Base-by-base conservation (phyloP, 2,113 vertebrate species). In the Lepus timidus region DNA sequence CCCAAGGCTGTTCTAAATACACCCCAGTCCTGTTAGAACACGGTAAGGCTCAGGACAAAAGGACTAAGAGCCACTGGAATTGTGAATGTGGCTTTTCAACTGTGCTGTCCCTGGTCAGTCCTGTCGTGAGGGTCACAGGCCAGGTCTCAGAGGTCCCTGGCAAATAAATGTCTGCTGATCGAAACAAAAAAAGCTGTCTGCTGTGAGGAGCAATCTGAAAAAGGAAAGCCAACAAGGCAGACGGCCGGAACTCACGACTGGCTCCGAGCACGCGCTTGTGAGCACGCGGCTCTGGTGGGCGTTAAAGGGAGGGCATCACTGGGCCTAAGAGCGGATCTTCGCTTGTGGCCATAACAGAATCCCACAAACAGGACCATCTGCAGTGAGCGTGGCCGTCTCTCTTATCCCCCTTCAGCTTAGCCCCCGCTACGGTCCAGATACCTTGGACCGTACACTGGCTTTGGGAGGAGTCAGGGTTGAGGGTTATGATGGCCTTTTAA, bases 361-460 rank as follows among this genome's bases (percentile, higher is more conserved):
- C 29, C 61, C 83, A 39, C 29, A 22, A 27, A 55, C 52, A 25
- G 4, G 71, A 73, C 12, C 17, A 12, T 36, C 36, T 23, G 49
- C 68, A 85, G 64, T 20, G 71, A 6, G 3, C 1, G 2, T 0
- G 0, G 58, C 44, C 49, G 16, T 70, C 76, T 88, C 27, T 22
- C 10, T 0, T 0, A 22, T 55, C 25, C 36, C 10, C 11, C 25
- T 19, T 31, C 22, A 1, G 3, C 36, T 6, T 0, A 3, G 52
- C 52, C 61, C 5, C 20, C 25, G 33, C 17, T 83, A 22, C 6
- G 36, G 14, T 29, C 25, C 75, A 31, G 64, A 55, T 39, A 80
- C 44, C 74, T 4, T 3, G n/a, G 44, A 11, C 79, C 29, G 36
- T 36, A 25, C 3, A 9, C 10, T 9, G 31, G 39, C 71, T 61